Evolutionary conservation across 2,797 vertebrate species (phyloP), one percentile per base, ranked within the genome.

Genomic region (Pseudochirops cupreus): DNA sequence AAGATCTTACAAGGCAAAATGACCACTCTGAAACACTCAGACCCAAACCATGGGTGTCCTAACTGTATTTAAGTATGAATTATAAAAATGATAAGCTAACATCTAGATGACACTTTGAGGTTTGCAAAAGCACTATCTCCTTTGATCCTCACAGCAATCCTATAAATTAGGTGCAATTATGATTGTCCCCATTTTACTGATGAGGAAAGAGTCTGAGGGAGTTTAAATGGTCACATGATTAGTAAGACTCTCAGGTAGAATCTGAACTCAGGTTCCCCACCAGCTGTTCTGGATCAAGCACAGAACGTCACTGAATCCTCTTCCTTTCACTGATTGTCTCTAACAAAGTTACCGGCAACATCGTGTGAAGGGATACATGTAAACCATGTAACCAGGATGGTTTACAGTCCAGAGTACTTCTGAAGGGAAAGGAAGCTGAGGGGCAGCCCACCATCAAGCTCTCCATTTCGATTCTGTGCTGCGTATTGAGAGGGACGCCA

Each of bases 321-420:
- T 50, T 87, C 39, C 21, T 46, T 87, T 50, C 26, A 39, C 24
- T 21, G 46, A 46, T 18, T 46, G 67, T 11, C 39, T 26, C 46
- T 26, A 87, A 82, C 39, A 39, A n/a, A 74, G 21, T 82, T 46
- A 82, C 1, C 10, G n/a, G 13, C 24, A 87, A 50, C 5, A 50
- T 26, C 4, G 9, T 39, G 33, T 26, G 94, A 93, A 91, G 58
- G 74, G n/a, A 96, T 50, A 92, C 4, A 91, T 29, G 1, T n/a
- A 94, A 96, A 18, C 33, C 39, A 56, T 87, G 94, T 74, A 39
- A 24, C 57, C 52, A 92, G 89, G 13, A 96, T 67, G 26, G 31
- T 87, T 94, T 95, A 52, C 57, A 95, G 53, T 95, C 2, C 67
- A 94, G 82, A 13, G 54, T 50, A 91, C n/a, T 94, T 74, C 92